These are phyloP conservation scores for Branchinecta lynchi DNA, from an alignment of 1,140 invertebrate species.

Conservation along the genomic window DNA sequence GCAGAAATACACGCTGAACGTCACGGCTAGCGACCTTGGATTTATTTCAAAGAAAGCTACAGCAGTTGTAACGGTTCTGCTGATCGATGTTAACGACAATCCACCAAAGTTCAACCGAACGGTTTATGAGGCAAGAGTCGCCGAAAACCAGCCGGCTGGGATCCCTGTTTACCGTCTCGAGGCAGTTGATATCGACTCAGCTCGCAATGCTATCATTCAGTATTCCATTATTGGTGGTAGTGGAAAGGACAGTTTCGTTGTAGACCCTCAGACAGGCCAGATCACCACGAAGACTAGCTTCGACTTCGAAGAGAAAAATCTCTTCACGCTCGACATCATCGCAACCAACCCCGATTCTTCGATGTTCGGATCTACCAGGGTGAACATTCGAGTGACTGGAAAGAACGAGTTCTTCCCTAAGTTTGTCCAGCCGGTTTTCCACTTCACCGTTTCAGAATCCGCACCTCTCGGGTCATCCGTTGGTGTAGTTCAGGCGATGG, in stretches of 20 bases:
- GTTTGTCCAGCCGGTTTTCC: conserved; percentile 78
- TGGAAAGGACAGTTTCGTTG: conserved; percentile 56
- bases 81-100: conserved; percentile 85
- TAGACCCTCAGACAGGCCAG: conserved; percentile 55
- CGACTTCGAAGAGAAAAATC: conserved; percentile 70
- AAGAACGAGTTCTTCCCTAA: conserved; percentile 83
- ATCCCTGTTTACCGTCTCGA: conserved; percentile 56
- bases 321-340: conserved; percentile 60
- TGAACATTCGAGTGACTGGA: conserved; percentile 62
- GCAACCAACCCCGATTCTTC: conserved; percentile 72
- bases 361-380: conserved; percentile 54
- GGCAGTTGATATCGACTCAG: conserved; percentile 76
- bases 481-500: conserved; percentile 70
- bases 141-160: conserved; percentile 62
- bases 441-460: conserved; percentile 85
- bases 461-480: conserved; percentile 69
- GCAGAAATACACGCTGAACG: conserved; percentile 66
- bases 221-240: conserved; percentile 65
- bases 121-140: conserved; percentile 56
- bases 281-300: conserved; percentile 60
- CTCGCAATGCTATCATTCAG: conserved; percentile 71
- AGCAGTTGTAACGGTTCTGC: conserved; percentile 60
- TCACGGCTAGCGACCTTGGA: conserved; percentile 71
- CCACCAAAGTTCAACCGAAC: conserved; percentile 61
- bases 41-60: conserved; percentile 55